A percentile compares a stretch with the other conserved stretches of the same genome.
These are phyloP conservation scores for Cyprinodon variegatus DNA, from an alignment of 2,113 vertebrate species.

Conservation along the genomic window DNA sequence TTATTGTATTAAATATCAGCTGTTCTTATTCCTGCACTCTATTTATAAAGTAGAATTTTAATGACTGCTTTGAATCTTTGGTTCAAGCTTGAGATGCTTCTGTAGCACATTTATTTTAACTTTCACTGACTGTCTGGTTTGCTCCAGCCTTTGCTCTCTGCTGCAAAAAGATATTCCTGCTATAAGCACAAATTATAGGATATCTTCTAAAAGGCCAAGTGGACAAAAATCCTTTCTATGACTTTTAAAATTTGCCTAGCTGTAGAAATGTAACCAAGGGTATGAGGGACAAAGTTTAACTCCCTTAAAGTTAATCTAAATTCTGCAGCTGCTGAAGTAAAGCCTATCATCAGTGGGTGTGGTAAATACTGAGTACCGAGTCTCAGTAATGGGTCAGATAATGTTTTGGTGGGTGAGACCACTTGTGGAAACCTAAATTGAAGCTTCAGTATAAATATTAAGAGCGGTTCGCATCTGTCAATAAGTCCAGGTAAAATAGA, in stretches of 20 bases:
- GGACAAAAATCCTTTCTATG: neutral
- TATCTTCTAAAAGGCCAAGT: neutral
- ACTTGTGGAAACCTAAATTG: neutral
- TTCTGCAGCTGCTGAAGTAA: neutral
- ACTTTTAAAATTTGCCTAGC: neutral
- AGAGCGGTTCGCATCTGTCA: slow-evolving; percentile 14
- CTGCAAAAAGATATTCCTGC: neutral
- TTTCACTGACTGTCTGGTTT: too few species aligned
- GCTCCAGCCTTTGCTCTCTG: too few species aligned
- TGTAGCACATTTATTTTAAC: neutral
- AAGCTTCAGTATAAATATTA: slow-evolving; percentile 13
- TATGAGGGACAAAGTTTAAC: neutral
- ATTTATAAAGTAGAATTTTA: neutral
- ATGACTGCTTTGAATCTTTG: neutral
- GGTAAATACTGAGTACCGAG: neutral
- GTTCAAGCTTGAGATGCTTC: neutral
- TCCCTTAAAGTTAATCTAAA: neutral
- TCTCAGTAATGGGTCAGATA: neutral
- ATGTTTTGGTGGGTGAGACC: neutral
- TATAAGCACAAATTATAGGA: neutral
- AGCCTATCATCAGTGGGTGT: neutral
- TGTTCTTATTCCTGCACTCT: too few species aligned
- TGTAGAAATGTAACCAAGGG: neutral
- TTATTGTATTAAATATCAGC: too few species aligned
- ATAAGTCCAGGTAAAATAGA: slow-evolving; percentile 18